Percentiles rank a stretch among this genome's conserved stretches.
phyloP scores from a whole-genome alignment of 2,113 vertebrate genomes.

The Suricata suricatta region DNA sequence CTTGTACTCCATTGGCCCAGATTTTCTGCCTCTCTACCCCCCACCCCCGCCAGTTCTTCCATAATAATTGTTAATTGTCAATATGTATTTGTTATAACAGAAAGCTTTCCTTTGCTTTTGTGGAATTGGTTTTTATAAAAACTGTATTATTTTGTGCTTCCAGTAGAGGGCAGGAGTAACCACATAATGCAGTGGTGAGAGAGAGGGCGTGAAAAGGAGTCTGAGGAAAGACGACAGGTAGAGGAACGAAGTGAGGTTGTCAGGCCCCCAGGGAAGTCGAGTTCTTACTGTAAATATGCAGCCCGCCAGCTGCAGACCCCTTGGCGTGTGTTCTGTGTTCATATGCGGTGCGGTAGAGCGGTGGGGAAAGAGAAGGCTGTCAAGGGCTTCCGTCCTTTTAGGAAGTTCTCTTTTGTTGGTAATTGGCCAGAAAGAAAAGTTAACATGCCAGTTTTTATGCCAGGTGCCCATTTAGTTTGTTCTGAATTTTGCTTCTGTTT shows the following conservation, averaged over 20 bases:
- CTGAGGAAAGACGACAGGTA: background rate
- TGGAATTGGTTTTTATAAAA: background rate
- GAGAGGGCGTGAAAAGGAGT: background rate
- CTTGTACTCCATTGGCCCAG: background rate
- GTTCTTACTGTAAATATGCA: background rate
- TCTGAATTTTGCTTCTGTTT: background rate
- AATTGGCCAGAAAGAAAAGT: background rate
- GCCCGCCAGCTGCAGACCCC: background rate
- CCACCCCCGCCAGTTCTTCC: accelerated
- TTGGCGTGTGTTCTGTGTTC: background rate
- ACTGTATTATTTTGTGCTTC: background rate
- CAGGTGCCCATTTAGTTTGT: background rate
- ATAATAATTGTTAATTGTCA: background rate
- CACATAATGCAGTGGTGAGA: background rate
- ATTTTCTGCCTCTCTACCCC: background rate
- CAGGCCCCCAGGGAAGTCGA: background rate
- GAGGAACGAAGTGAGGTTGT: background rate
- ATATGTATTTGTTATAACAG: background rate
- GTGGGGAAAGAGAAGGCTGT: background rate
- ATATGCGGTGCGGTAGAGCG: background rate
- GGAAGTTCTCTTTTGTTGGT: background rate
- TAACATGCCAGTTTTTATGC: background rate
- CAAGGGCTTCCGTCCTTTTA: background rate
- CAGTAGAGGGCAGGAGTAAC: conserved; percentile 60
- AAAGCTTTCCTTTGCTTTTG: background rate